Base-by-base conservation (phyloP, 1,140 invertebrate genomes). In the Tetraneura akinire region DNA sequence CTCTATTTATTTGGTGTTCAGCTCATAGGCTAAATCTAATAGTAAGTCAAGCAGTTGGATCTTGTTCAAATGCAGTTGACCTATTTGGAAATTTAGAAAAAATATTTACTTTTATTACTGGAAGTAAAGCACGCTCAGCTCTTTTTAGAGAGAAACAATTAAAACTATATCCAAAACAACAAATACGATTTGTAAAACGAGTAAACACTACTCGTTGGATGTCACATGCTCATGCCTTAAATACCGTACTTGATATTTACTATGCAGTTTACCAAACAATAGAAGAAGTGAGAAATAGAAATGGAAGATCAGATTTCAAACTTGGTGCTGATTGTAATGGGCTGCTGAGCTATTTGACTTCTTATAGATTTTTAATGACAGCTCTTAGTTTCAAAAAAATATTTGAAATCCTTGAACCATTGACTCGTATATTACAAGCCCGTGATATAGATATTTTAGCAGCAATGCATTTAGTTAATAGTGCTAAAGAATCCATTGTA, bases 1-100 rank as follows among this genome's bases (percentile, higher is more conserved):
- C 68, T 9, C 1, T 71, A 51, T 71, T 37, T 71, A 51, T 71
- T 71, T 71, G 68, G 42, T 71, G 42, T 45, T 71, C 32, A 26
- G 68, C 68, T 45, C 68, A 71, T 42, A 45, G 68, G n/a, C 23
- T 71, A 37, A 26, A 45, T 26, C 42, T 71, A 49, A 26, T 49
- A 45, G 42, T 47, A 32, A 32, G 26, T 32, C 32, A 29, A 14
- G 60, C 60, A 32, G 60, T 64, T 32, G 26, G 26, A 14, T 64
- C 60, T 32, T 64, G 60, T 64, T 32, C 26, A 32, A 32, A 64
- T 9, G 60, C 60, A 32, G 60, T 64, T 29, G 26, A 64, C 32
- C 29, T 66, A 10, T 66, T 66, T 37, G 62, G 62, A 9, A 42
- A 37, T 18, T 37, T 66, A 42, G 62, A 66, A 37, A 66, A 37